These are phyloP conservation scores for Leptopterna dolabrata DNA, from an alignment of 2,888 invertebrate species.

Conservation along the genomic window DNA sequence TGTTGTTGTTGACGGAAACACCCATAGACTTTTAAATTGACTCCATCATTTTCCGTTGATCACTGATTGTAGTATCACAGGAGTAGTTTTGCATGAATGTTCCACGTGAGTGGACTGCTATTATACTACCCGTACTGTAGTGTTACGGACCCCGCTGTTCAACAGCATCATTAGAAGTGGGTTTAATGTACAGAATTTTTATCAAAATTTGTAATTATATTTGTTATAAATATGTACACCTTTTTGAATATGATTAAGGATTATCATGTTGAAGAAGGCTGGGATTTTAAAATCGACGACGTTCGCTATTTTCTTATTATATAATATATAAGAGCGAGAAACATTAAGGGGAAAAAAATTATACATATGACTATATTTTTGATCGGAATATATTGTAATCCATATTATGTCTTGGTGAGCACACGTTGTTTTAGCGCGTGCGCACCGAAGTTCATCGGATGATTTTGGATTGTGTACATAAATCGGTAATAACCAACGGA, in stretches of 20 bases:
- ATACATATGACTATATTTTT: slow-evolving; percentile 40
- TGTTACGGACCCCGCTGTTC: slow-evolving; percentile 8
- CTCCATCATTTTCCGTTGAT: not conserved
- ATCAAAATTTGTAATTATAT: slow-evolving; percentile 49
- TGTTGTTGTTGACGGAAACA: too few relatives aligned
- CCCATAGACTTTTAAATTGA: not conserved
- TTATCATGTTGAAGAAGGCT: slow-evolving; percentile 50
- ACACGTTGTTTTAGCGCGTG: not conserved
- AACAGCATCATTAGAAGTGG: slow-evolving; percentile 7
- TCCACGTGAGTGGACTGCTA: slow-evolving; percentile 26
- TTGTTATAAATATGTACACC: slow-evolving; percentile 38
- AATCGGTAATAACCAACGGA: not conserved
- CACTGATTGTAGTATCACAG: not conserved
- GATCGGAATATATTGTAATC: slow-evolving; percentile 28
- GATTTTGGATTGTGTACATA: slow-evolving; percentile 22
- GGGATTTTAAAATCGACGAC: slow-evolving; percentile 49
- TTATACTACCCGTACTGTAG: not conserved
- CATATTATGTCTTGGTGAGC: slow-evolving; percentile 18
- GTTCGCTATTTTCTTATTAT: slow-evolving; percentile 46
- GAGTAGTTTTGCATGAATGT: slow-evolving; percentile 1
- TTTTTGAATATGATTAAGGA: slow-evolving; percentile 33
- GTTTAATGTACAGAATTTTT: slow-evolving; percentile 46
- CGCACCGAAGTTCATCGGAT: not conserved
- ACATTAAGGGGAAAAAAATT: slow-evolving; percentile 34
- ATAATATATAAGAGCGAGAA: slow-evolving; percentile 42